phyloP scores from a whole-genome alignment of 2,113 vertebrate genomes.

The Ranitomeya variabilis region DNA sequence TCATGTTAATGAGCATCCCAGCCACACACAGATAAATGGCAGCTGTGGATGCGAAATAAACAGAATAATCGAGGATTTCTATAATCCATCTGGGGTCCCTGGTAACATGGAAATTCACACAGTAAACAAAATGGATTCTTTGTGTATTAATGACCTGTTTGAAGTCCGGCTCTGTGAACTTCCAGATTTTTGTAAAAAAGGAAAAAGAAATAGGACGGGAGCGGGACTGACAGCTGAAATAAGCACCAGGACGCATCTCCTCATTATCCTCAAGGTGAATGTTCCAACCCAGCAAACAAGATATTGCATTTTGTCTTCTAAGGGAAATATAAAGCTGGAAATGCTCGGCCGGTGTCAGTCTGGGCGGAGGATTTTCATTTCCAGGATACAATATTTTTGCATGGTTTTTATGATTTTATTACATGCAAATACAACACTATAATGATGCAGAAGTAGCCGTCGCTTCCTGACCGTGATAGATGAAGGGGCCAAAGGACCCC shows the following conservation, averaged over 20 bases:
- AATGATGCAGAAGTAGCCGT: too few species aligned
- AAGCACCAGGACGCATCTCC: neutral
- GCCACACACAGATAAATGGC: slow-evolving; percentile 66
- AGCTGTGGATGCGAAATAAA: slow-evolving; percentile 74
- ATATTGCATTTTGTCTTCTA: neutral
- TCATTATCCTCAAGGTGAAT: slow-evolving; percentile 49
- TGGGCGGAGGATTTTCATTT: neutral
- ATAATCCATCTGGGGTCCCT: slow-evolving; percentile 67
- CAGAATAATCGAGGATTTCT: slow-evolving; percentile 73
- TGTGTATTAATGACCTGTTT: slow-evolving; percentile 68
- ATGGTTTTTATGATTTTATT: too few species aligned
- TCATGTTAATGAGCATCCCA: slow-evolving; percentile 63
- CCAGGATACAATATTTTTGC: neutral
- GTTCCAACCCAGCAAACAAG: neutral
- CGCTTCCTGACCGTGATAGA: too few species aligned
- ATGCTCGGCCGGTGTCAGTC: neutral
- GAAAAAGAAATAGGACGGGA: neutral
- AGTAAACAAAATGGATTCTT: slow-evolving; percentile 67
- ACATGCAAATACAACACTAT: too few species aligned
- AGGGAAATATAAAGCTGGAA: neutral
- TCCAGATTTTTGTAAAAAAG: neutral
- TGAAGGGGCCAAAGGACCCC: too few species aligned
- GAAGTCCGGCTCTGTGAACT: slow-evolving; percentile 65
- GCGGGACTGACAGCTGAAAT: slow-evolving; percentile 13
- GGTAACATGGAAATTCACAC: slow-evolving; percentile 69